A percentile compares a stretch with the other conserved stretches of the same genome.
Evolutionary conservation across 2,113 vertebrate species (phyloP).

Genomic region (Rhinichthys klamathensis): DNA sequence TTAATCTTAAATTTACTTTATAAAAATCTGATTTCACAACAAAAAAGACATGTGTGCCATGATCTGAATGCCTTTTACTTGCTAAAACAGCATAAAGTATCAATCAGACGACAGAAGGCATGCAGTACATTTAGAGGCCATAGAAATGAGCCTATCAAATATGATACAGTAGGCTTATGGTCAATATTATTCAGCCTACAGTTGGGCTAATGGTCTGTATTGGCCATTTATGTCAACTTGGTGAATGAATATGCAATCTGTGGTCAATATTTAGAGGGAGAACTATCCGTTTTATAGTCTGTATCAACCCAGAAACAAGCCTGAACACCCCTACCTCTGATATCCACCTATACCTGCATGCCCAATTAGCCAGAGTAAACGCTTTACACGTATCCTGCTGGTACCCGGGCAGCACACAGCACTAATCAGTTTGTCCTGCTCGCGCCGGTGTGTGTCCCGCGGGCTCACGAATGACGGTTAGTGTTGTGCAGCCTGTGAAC

Average conservation of each 20-base stretch:
- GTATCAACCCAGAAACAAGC: neutral
- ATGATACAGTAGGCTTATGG: no score
- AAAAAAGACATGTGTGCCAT: no score
- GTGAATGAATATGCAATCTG: neutral
- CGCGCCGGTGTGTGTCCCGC: slow-evolving; percentile 20
- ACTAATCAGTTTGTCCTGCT: slow-evolving; percentile 49
- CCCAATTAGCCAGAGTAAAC: slow-evolving; percentile 62
- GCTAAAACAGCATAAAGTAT: no score
- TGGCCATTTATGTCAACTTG: neutral
- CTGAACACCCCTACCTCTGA: no score
- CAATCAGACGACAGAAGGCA: no score
- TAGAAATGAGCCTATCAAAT: no score
- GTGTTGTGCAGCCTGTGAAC: slow-evolving; percentile 28
- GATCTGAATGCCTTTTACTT: no score
- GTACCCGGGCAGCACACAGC: slow-evolving; percentile 56
- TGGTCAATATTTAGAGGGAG: neutral
- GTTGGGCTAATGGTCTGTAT: no score
- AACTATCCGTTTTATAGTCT: neutral
- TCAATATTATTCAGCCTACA: no score
- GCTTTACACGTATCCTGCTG: slow-evolving; percentile 63
- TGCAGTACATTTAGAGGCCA: no score
- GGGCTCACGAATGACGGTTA: slow-evolving; percentile 43
- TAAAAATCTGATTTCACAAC: no score
- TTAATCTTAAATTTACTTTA: no score
- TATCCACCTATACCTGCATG: slow-evolving; percentile 54